These are phyloP conservation scores for Melanaphis sacchari DNA, from an alignment of 1,140 invertebrate genomes.

Conservation along the genomic window DNA sequence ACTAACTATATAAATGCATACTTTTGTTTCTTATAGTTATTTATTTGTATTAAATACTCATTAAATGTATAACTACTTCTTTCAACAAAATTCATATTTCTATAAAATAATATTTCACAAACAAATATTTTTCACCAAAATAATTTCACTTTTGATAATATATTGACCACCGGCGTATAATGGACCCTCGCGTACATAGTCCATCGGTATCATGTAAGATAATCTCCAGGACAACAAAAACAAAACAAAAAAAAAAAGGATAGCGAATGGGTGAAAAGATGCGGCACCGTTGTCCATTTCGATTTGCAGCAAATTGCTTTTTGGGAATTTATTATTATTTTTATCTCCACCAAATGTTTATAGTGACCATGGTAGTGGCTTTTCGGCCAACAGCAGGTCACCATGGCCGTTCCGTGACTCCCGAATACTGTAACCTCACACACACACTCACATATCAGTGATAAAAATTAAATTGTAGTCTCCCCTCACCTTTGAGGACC, in stretches of 20 bases:
- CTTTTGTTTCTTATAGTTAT: background rate
- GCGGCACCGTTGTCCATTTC: slow-evolving; percentile 49
- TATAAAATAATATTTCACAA: background rate
- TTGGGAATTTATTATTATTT: slow-evolving; percentile 53
- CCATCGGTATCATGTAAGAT: background rate
- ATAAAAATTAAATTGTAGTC: slow-evolving; percentile 55
- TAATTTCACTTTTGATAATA: slow-evolving; percentile 6
- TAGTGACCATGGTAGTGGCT: background rate
- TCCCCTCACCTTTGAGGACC: background rate
- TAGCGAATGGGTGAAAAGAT: background rate
- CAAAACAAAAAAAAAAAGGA: background rate
- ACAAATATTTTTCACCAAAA: background rate
- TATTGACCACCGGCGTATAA: background rate
- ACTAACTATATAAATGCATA: background rate
- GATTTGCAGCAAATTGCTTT: slow-evolving; percentile 56
- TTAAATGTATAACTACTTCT: background rate
- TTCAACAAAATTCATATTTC: background rate
- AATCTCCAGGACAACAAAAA: background rate
- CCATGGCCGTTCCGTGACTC: background rate
- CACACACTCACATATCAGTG: background rate
- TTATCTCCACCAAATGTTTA: slow-evolving; percentile 29
- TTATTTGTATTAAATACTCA: background rate
- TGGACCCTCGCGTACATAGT: background rate
- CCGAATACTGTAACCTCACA: background rate
- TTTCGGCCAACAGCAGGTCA: slow-evolving; percentile 39